Conservation (phyloP, 2,888 invertebrate genomes). For the Stenodema calcarata region DNA sequence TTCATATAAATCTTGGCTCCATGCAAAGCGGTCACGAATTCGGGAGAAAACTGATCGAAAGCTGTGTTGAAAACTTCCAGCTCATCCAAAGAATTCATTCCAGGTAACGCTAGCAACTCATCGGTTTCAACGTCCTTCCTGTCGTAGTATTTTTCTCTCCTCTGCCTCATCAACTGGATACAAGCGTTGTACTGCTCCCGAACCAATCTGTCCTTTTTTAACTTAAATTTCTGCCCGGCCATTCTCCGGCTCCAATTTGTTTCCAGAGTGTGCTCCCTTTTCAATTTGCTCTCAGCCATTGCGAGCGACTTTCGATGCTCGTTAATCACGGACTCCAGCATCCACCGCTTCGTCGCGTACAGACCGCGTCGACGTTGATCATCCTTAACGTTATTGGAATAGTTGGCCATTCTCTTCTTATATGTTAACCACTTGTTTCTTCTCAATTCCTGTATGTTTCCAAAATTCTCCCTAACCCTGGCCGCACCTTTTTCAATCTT, state of each 20-base stretch:
- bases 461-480: not conserved
- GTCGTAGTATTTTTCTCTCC: conserved; percentile 21
- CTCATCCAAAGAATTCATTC: conserved; percentile 36
- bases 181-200: conserved; percentile 39
- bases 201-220: conserved; percentile 25
- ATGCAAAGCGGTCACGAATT: conserved; percentile 27
- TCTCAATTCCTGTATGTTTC: not conserved
- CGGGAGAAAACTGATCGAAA: conserved; percentile 28
- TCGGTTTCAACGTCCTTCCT: conserved; percentile 37
- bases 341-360: conserved; percentile 29
- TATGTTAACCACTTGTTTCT: conserved; percentile 5
- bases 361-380: conserved; percentile 13
- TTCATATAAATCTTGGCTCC: conserved; percentile 40
- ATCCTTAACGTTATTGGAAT: conserved; percentile 18
- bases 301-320: conserved; percentile 8
- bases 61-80: conserved; percentile 33
- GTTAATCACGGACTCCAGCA: conserved; percentile 20
- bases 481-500: not conserved
- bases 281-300: conserved; percentile 18
- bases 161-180: conserved; percentile 26
- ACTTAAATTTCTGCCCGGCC: conserved; percentile 24
- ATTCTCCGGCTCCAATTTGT: conserved; percentile 31
- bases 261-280: conserved; percentile 22
- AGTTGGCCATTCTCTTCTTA: conserved; percentile 9
- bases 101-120: conserved; percentile 30